phyloP scores from a whole-genome alignment of 2,113 vertebrate species.

The Otus sunia region DNA sequence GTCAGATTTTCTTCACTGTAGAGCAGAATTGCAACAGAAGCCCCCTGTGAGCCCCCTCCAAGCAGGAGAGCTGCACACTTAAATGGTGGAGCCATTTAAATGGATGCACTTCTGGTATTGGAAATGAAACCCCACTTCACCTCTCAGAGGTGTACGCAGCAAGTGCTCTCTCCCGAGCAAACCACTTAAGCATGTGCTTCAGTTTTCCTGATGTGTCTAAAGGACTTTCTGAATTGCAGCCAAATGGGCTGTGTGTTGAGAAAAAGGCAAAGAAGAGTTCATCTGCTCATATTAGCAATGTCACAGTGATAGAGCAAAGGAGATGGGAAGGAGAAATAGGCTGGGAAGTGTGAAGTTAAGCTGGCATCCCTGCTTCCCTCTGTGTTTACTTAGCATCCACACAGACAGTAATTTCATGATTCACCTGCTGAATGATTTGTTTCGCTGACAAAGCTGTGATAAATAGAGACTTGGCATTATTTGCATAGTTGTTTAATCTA shows the following conservation, averaged over 20 bases:
- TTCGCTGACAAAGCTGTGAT: slow-evolving; percentile 14
- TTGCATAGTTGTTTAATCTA: not conserved
- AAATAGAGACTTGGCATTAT: slow-evolving; percentile 26
- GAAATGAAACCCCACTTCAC: not conserved
- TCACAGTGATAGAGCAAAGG: not conserved
- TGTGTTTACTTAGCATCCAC: not conserved
- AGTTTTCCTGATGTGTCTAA: not conserved
- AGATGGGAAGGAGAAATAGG: not conserved
- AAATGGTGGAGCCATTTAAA: not conserved
- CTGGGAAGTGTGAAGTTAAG: not conserved
- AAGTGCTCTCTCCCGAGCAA: not conserved
- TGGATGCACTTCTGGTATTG: not conserved
- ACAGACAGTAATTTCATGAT: slow-evolving; percentile 11
- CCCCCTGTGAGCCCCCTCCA: not conserved
- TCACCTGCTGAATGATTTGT: slow-evolving; percentile 53
- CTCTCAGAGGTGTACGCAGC: not conserved
- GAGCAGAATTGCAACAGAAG: not conserved
- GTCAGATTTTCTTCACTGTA: not conserved
- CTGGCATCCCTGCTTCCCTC: not conserved
- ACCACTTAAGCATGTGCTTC: not conserved
- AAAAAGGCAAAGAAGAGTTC: not conserved
- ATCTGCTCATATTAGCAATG: not conserved
- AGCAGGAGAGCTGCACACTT: not conserved
- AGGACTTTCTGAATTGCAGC: not conserved
- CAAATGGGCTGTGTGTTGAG: not conserved